Evolutionary conservation across 2,113 vertebrate genomes (phyloP), one percentile per base, ranked within the genome.

Genomic region (Bufo bufo): DNA sequence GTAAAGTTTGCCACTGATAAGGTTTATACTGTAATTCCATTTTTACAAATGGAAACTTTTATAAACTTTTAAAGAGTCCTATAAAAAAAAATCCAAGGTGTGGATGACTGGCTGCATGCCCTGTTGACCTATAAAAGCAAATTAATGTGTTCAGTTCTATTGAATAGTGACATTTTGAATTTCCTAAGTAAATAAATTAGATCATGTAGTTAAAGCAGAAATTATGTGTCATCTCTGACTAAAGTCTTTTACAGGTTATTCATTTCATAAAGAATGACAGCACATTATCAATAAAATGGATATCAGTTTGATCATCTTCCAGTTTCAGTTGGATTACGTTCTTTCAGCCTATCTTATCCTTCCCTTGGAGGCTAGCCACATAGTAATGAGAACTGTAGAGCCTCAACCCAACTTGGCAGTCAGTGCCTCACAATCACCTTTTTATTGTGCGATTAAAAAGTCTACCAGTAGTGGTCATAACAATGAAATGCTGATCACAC

Each of bases 351-450:
- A 17, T 69, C 49, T 56, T 45, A 50, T 52, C 47, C 33, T 43
- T 77, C 3, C 72, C 63, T 83, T 88, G 80, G 80, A 77, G 23
- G 13, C 12, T 11, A 13, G 80, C 86, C 86, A 82, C 50, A 20
- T 20, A 52, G 66, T 77, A 65, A 83, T 82, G 11, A 8, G 19
- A 75, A 33, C 20, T 33, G 43, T 58, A 11, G 58, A 75, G 33
- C 23, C 6, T 69, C 11, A 7, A 4, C 66, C 74, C 65, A 82
- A 72, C 19, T 87, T 87, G 77, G 63, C 63, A 59, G 33, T 49
- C 3, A 17, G 3, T 8, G n/a, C 19, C 49, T 66, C 52, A 69
- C 63, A 87, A 20, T 82, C 52, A 59, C 59, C 50, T 49, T 65
- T 59, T 47, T n/a, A 72, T 58, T 66, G 17, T 56, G 59, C 50